Evolutionary conservation across 2,797 vertebrate genomes (phyloP), one percentile per base, ranked within the genome.

Genomic region (Sebastes taczanowskii): DNA sequence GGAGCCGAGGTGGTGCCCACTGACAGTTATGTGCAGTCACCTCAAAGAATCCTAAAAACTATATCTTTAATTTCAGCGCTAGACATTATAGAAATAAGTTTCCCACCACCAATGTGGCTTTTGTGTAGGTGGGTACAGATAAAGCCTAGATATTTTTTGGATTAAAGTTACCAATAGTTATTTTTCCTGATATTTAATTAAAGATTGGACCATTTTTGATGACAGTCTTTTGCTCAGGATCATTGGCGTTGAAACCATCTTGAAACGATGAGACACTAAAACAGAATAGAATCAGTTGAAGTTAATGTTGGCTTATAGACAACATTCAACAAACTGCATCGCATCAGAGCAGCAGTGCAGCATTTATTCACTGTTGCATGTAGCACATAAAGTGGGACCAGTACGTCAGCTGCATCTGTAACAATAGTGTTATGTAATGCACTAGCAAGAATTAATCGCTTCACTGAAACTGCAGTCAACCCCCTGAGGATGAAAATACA

Each of bases 371-470:
- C 38, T 78, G 61, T 82, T 69, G 52, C 78, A 71, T 75, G 74
- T 67, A 67, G 56, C 9, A 35, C 61, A 64, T n/a, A 35, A 80
- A 84, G 52, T 53, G 64, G 63, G 61, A 71, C 58, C 60, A 66
- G 69, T 38, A 35, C 74, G 77, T 77, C 77, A 78, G 69, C 77
- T 75, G 60, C 72, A 82, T 81, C 67, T 78, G 63, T 78, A 86
- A 77, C 81, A 83, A 71, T 46, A 78, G 61, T 78, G 75, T 92
- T 90, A 89, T 75, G 63, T 86, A 90, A 90, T 49, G 58, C 14
- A 64, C 58, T 69, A 62, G 62, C 64, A 88, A 64, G 73, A 86
- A 86, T 81, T 84, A 81, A 84, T 84, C 71, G 23, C 70, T 62
- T 79, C 72, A 52, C 42, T 72, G 62, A 72, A 84, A 62, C 73